Conservation (phyloP, 2,797 vertebrate genomes). For the Scolopax bukidnonensis region DNA sequence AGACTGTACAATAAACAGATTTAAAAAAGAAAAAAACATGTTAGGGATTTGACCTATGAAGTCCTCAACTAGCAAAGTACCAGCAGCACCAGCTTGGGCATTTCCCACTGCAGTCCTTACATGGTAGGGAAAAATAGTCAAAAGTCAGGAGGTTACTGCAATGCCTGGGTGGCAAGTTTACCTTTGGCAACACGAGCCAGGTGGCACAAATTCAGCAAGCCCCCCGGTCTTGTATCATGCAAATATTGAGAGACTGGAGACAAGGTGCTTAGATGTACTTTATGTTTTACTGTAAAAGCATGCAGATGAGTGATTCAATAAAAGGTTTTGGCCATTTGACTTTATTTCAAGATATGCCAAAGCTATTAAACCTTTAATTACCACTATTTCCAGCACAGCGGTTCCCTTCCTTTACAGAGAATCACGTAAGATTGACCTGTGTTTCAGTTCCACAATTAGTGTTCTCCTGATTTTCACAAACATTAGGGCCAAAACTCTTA, state of each 20-base stretch:
- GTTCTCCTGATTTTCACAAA: neutral
- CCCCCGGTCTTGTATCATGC: neutral
- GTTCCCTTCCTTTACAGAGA: neutral
- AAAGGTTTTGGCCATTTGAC: neutral
- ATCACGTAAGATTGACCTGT: neutral
- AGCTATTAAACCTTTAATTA: too few relatives aligned
- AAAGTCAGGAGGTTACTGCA: neutral
- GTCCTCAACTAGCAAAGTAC: neutral
- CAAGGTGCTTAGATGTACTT: neutral
- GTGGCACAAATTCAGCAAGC: neutral
- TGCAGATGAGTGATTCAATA: neutral
- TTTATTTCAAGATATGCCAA: neutral
- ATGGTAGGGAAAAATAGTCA: neutral
- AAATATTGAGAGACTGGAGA: neutral
- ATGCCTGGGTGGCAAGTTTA: rapidly evolving
- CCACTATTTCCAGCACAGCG: too few relatives aligned
- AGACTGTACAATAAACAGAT: neutral
- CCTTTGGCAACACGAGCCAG: neutral
- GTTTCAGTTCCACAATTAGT: neutral
- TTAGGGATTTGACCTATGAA: neutral
- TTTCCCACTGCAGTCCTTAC: neutral
- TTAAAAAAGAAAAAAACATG: neutral
- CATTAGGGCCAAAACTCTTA: neutral
- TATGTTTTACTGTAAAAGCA: neutral
- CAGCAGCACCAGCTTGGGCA: neutral